phyloP scores from a whole-genome alignment of 92 coral and sea anemone genomes.

The Parazoanthus darwini region DNA sequence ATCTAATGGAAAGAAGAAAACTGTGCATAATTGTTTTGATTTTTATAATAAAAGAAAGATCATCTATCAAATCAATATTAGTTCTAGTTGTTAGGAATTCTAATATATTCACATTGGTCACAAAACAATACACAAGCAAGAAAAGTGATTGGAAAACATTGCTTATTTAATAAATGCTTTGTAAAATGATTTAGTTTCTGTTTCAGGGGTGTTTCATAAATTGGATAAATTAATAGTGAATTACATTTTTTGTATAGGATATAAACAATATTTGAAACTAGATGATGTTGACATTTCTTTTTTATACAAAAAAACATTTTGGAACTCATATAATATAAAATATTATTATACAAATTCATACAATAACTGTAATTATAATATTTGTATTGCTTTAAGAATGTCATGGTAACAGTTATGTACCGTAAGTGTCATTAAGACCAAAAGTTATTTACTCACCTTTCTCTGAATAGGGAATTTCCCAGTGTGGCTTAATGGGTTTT shows the following conservation, averaged over 20 bases:
- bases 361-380: too few species aligned
- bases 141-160: neutral
- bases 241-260: neutral
- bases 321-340: too few species aligned
- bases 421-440: neutral
- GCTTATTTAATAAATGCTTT: neutral
- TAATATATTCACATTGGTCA: neutral
- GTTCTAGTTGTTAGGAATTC: too few species aligned
- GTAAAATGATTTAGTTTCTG: neutral
- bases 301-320: too few species aligned
- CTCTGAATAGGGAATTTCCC: neutral
- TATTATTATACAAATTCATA: too few species aligned
- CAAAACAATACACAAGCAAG: neutral
- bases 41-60: too few species aligned
- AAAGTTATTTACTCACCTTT: neutral
- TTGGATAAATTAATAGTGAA: neutral
- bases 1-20: too few species aligned
- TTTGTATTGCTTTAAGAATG: neutral
- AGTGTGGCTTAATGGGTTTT: neutral
- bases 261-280: too few species aligned
- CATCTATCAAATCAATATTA: too few species aligned
- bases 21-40: too few species aligned
- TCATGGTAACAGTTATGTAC: neutral
- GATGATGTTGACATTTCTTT: too few species aligned
- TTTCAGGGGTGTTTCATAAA: neutral